Conservation (phyloP, 2,888 invertebrate genomes). For the Vesta saturnalis region DNA sequence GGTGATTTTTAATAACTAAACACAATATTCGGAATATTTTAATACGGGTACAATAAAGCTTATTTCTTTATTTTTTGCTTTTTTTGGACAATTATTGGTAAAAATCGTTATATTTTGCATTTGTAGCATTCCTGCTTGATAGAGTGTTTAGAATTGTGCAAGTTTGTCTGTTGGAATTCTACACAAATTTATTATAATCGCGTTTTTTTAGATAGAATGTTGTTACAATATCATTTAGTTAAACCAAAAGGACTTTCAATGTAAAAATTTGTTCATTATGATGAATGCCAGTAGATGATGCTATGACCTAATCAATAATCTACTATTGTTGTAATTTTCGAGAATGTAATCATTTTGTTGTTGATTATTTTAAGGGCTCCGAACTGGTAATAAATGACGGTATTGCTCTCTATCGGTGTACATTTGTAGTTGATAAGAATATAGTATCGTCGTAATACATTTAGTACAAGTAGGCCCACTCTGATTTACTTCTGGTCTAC, state of each 20-base stretch:
- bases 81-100: constrained; percentile 14
- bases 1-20: background rate
- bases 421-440: too few relatives aligned
- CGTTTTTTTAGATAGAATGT: too few relatives aligned
- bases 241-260: constrained; percentile 32
- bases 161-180: constrained; percentile 61
- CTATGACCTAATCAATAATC: too few relatives aligned
- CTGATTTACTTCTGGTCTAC: too few relatives aligned
- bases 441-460: too few relatives aligned
- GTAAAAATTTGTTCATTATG: background rate
- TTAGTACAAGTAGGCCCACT: too few relatives aligned
- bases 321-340: too few relatives aligned
- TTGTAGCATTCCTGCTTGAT: constrained; percentile 51
- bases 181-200: constrained; percentile 52
- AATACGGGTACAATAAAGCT: constrained; percentile 34
- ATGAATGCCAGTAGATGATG: too few relatives aligned
- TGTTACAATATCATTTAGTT: background rate
- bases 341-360: too few relatives aligned
- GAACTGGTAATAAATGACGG: too few relatives aligned
- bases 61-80: constrained; percentile 24
- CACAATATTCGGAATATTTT: background rate
- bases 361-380: too few relatives aligned
- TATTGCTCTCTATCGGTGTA: too few relatives aligned
- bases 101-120: constrained; percentile 40
- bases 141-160: constrained; percentile 8